A percentile compares a stretch with the other conserved stretches of the same genome.
phyloP scores from a whole-genome alignment of 2,113 vertebrate genomes.

The Sula dactylatra region DNA sequence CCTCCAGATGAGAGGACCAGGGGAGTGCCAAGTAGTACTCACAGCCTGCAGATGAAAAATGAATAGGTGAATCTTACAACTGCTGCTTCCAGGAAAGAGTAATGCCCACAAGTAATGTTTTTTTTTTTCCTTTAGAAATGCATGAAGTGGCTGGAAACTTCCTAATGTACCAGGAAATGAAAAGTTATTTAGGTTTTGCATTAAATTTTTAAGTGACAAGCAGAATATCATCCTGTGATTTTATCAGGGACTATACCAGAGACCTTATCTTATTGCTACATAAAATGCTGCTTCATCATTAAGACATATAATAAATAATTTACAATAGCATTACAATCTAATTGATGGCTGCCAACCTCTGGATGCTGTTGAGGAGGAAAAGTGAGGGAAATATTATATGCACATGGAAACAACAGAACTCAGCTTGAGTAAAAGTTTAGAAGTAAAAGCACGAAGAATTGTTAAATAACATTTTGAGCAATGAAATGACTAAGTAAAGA shows the following conservation, averaged over 20 bases:
- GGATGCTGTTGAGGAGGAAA: neutral
- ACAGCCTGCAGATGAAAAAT: neutral
- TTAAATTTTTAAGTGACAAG: neutral
- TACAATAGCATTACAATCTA: neutral
- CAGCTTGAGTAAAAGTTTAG: neutral
- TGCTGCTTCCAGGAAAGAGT: neutral
- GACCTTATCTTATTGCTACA: neutral
- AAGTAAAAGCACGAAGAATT: neutral
- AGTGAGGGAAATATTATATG: neutral
- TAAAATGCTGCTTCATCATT: neutral
- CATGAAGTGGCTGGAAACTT: neutral
- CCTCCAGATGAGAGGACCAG: neutral
- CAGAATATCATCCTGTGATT: neutral
- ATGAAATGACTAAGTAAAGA: neutral
- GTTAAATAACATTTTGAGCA: neutral
- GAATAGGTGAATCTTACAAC: neutral
- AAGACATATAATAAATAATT: neutral
- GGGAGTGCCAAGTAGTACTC: neutral
- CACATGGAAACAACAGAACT: neutral
- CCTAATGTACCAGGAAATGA: neutral
- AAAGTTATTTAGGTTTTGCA: neutral
- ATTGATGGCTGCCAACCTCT: neutral
- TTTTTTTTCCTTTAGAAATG: neutral
- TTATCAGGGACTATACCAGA: neutral
- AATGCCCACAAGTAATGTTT: neutral